Evolutionary conservation across 2,113 vertebrate genomes (phyloP).

Genomic region (Tupaia chinensis): DNA sequence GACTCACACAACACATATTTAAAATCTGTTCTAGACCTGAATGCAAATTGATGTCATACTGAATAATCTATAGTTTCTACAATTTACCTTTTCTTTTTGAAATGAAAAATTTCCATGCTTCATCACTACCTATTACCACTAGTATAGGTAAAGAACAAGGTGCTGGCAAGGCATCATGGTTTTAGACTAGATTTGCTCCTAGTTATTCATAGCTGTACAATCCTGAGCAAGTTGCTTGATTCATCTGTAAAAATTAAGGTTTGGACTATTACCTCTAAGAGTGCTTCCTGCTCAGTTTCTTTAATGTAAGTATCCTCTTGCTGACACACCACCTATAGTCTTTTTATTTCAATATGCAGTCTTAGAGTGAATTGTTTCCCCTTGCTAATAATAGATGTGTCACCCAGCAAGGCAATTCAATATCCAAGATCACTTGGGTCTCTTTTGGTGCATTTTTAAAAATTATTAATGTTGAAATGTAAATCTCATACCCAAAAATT

Average conservation of each 20-base stretch:
- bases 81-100: constrained; percentile 26
- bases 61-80: neutral
- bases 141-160: neutral
- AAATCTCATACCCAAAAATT: constrained; percentile 29
- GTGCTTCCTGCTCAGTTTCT: neutral
- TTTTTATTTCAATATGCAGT: neutral
- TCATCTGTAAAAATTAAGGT: neutral
- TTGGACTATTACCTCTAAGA: neutral
- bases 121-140: neutral
- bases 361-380: neutral
- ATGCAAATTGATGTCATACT: constrained; percentile 27
- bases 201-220: neutral
- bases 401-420: neutral
- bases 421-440: neutral
- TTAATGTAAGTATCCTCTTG: neutral
- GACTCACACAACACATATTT: neutral
- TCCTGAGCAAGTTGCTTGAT: neutral
- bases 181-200: neutral
- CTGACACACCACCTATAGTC: neutral
- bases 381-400: constrained; percentile 1
- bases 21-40: neutral
- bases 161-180: fast-evolving
- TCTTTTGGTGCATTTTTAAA: neutral
- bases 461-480: neutral
- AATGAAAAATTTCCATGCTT: neutral